Conservation (phyloP, 1,140 invertebrate genomes). For the Ips typographus region DNA sequence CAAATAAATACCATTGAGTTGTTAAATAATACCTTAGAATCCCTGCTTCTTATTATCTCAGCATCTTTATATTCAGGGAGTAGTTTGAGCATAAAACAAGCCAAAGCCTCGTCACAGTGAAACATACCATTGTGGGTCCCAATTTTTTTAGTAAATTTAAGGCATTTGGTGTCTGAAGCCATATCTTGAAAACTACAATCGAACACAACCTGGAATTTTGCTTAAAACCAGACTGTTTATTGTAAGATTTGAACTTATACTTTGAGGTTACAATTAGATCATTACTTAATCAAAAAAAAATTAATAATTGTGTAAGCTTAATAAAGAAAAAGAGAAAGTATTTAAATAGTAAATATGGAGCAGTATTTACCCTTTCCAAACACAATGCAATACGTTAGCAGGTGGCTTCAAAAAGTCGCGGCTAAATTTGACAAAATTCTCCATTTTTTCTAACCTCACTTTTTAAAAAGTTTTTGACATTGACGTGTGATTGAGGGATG, state of each 20-base stretch:
- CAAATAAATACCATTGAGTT: neutral
- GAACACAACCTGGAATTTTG: neutral
- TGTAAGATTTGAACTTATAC: neutral
- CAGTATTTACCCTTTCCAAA: constrained; percentile 31
- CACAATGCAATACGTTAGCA: constrained; percentile 6
- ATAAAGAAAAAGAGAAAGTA: neutral
- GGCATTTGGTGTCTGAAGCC: constrained; percentile 44
- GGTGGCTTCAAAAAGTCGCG: constrained; percentile 8
- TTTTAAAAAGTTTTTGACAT: constrained; percentile 2
- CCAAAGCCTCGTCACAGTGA: constrained; percentile 95
- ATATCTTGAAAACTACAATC: constrained; percentile 48
- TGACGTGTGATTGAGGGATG: too few relatives aligned
- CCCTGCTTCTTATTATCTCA: constrained; percentile 73
- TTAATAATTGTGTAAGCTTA: neutral
- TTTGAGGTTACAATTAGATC: neutral
- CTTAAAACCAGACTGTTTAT: neutral
- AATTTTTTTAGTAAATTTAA: constrained; percentile 57
- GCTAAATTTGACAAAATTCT: constrained; percentile 12
- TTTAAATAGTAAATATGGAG: neutral
- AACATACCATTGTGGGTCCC: constrained; percentile 83
- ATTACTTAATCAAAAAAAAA: neutral
- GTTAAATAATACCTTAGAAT: constrained; percentile 47
- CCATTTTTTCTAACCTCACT: constrained; percentile 20
- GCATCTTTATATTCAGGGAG: constrained; percentile 82
- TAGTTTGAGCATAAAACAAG: constrained; percentile 85